Evolutionary conservation across 2,888 invertebrate genomes (phyloP), one percentile per base, ranked within the genome.

Genomic region (Eilema griseolum): DNA sequence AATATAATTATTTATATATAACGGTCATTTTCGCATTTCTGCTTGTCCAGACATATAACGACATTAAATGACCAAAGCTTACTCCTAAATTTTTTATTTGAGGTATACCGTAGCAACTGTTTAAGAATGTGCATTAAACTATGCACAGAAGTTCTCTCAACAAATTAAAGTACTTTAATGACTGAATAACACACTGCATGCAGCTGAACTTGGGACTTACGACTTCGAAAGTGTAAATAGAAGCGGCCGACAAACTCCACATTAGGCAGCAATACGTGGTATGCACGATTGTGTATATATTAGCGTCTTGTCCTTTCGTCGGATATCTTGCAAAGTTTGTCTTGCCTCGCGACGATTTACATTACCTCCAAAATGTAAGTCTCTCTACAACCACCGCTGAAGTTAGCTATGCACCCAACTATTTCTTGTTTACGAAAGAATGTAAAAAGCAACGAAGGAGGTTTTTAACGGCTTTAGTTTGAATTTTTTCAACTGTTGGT

Each of bases 241-340:
- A 89, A 88, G 88, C 88, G 88, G 86, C 82, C 86, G 89, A 90
- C 90, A 88, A 93, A 93, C 91, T 92, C 88, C 81, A 89, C 92
- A 93, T 92, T 92, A 93, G 90, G 88, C 89, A 89, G 93, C 93
- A 94, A 94, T 92, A 93, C 92, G 91, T 90, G 88, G 87, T 89
- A 89, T 90, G 90, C 92, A 89, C 92, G 90, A 92, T 93, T 92
- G 92, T 88, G 91, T 93, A 95, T 95, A 94, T 90, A 95, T 95
- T 95, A 95, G 88, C 93, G 92, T 94, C 93, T 93, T 92, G 94
- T 95, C 95, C 94, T 93, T 93, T 92, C 90, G 92, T 90, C 87
- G 93, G 93, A 91, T 93, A 92, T 93, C 93, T 92, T 88, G 86
- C 86, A 86, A 93, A 95, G 89, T 94, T 94, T 83, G 90, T 86